A percentile compares a stretch with the other conserved stretches of the same genome.
Conservation (phyloP, 2,797 vertebrate genomes). For the Zalophus californianus region DNA sequence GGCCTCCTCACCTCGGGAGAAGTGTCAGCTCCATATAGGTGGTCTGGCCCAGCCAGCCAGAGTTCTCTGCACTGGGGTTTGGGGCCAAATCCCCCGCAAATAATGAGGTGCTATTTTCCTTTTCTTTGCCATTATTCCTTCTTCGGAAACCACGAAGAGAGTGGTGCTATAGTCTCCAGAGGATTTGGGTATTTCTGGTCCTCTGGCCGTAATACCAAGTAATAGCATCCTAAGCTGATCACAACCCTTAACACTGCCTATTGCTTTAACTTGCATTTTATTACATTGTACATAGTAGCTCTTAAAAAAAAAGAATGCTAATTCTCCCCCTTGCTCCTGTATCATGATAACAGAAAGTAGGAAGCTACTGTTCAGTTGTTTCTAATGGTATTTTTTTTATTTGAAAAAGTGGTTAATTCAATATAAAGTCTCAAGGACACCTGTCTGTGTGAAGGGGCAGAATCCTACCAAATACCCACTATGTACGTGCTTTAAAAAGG, state of each 20-base stretch:
- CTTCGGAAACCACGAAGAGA: neutral
- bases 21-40: neutral
- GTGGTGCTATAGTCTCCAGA: neutral
- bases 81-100: conserved; percentile 35
- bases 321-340: neutral
- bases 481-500: neutral
- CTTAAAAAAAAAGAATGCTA: neutral
- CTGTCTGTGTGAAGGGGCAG: neutral
- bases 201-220: neutral
- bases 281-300: neutral
- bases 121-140: conserved; percentile 18
- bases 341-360: neutral
- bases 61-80: neutral
- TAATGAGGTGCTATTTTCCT: conserved; percentile 48
- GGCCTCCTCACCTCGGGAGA: neutral
- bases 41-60: neutral
- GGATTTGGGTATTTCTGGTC: neutral
- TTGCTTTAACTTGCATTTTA: neutral
- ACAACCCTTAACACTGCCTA: neutral
- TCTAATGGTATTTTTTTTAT: neutral
- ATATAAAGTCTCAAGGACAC: neutral
- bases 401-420: neutral
- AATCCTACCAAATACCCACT: neutral
- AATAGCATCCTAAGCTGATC: neutral
- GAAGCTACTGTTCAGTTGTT: neutral